Percentiles rank a stretch among this genome's conserved stretches.
Conservation (phyloP, 2,888 invertebrate genomes). For the Heliconius charithonia region DNA sequence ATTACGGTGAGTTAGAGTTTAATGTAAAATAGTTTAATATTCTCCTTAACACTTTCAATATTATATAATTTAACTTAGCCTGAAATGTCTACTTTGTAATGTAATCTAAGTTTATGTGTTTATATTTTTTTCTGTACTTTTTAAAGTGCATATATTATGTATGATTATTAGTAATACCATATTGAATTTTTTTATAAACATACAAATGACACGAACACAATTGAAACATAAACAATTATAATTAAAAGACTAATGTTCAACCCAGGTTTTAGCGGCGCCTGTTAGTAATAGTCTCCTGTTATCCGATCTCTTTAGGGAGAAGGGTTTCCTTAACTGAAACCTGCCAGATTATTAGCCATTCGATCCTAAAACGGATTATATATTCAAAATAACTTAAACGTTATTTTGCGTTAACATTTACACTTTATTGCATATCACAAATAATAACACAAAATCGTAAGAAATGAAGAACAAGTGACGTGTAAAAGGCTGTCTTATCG, state of each 20-base stretch:
- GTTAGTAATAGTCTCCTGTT: slow-evolving; percentile 13
- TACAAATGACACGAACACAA: no score
- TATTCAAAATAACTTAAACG: neutral
- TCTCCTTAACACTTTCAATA: no score
- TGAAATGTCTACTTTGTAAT: no score
- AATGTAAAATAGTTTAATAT: no score
- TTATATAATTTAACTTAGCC: no score
- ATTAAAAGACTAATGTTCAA: neutral
- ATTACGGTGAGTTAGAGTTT: slow-evolving; percentile 88
- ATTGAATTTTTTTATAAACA: no score
- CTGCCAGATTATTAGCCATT: slow-evolving; percentile 22
- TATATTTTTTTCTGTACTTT: neutral
- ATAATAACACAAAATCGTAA: no score
- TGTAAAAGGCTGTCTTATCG: no score
- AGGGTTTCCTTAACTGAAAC: slow-evolving; percentile 33
- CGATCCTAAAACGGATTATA: slow-evolving; percentile 1
- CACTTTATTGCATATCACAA: no score
- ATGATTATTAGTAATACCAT: no score
- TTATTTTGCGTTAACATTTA: neutral
- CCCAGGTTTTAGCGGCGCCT: neutral
- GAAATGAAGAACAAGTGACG: no score
- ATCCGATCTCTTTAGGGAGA: slow-evolving; percentile 26
- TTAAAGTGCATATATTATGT: no score
- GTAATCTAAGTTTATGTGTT: neutral
- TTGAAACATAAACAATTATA: neutral